Evolutionary conservation across 2,888 invertebrate genomes (phyloP), one percentile per base, ranked within the genome.

Genomic region (Molorchus minor): DNA sequence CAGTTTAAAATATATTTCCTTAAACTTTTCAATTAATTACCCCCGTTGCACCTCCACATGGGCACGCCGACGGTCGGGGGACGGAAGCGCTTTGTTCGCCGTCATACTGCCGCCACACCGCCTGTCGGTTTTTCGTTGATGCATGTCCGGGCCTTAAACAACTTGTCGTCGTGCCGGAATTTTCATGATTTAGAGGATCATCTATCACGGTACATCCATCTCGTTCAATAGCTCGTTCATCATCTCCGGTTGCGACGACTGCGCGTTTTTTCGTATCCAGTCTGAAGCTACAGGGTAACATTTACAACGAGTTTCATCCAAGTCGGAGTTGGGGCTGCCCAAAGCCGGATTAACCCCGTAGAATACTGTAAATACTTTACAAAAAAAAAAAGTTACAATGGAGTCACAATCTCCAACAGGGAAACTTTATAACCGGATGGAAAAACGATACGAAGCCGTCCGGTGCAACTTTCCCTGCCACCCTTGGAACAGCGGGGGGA

Each of bases 201-300:
- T 71, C 69, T 67, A 70, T 71, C 70, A 71, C 64, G 25, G 41
- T 53, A 35, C 70, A 68, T 68, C 68, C 71, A 70, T 68, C 69
- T 66, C 68, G 65, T 69, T 71, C 71, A 72, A 72, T 72, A 65
- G 68, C 68, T 74, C 74, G 71, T 74, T 70, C 70, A 72, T 74
- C 74, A 74, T 72, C 61, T 43, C 41, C 43, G 52, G 43, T 43
- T 38, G 20, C n/a, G 38, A 21, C 47, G 29, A 10, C 38, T 21
- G 49, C 38, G n/a, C n/a, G n/a, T n/a, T n/a, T n/a, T n/a, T n/a
- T n/a, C n/a, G n/a, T n/a, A n/a, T n/a, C n/a, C n/a, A n/a, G n/a
- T n/a, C n/a, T n/a, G n/a, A n/a, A n/a, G n/a, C n/a, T n/a, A n/a
- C n/a, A n/a, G n/a, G n/a, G n/a, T n/a, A n/a, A n/a, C n/a, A n/a